Percentiles rank a stretch among this genome's conserved stretches.
Evolutionary conservation across 2,888 invertebrate genomes (phyloP).

Genomic region (Orthonychiurus folsomi): DNA sequence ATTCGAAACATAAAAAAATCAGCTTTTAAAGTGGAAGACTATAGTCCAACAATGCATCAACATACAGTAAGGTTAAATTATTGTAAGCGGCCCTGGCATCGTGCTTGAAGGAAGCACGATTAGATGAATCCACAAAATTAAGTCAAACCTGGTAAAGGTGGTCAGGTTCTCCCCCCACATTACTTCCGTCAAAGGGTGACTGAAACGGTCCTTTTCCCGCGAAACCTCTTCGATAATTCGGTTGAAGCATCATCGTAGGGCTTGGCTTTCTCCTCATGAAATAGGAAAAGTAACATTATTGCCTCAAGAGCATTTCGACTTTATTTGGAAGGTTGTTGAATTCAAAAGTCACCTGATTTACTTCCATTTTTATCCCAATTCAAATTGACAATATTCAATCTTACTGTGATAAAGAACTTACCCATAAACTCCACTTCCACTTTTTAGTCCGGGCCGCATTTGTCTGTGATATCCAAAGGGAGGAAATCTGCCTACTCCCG

Average conservation of each 20-base stretch:
- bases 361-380: constrained; percentile 2
- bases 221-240: constrained; percentile 36
- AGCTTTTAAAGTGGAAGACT: no score
- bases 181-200: constrained; percentile 32
- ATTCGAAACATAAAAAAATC: no score
- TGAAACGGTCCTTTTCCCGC: constrained; percentile 37
- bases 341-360: not conserved
- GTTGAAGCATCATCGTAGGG: constrained; percentile 40
- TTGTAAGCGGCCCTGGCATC: no score
- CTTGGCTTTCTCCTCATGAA: constrained; percentile 32
- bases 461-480: constrained; percentile 38
- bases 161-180: constrained; percentile 16
- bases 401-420: no score
- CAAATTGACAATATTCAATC: no score
- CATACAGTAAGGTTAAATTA: no score
- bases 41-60: no score
- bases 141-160: constrained; percentile 22
- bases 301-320: no score
- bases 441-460: constrained; percentile 36
- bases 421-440: constrained; percentile 39
- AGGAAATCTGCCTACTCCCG: constrained; percentile 37
- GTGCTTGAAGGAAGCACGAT: no score
- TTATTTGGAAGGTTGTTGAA: no score
- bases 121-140: no score
- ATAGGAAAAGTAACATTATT: no score